Evolutionary conservation across 2,888 invertebrate genomes (phyloP).

Genomic region (Tinea pellionella): DNA sequence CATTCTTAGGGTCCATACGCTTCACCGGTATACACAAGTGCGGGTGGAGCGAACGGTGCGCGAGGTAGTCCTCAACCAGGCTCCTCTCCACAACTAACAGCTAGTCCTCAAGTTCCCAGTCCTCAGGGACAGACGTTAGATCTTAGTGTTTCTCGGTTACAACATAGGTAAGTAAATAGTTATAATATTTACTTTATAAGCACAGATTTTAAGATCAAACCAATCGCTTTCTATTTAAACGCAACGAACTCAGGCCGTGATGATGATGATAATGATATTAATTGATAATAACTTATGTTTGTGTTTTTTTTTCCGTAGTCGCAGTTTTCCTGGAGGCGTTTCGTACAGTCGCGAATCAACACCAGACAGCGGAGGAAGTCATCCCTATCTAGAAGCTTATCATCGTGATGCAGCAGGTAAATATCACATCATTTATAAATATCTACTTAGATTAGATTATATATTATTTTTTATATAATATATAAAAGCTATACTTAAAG

Average conservation of each 20-base stretch:
- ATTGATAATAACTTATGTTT: no score
- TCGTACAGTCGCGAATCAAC: conserved; percentile 89
- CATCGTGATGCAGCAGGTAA: conserved; percentile 85
- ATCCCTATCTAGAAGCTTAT: conserved; percentile 86
- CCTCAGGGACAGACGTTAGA: conserved; percentile 92
- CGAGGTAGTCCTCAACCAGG: conserved; percentile 87
- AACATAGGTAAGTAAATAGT: conserved; percentile 77
- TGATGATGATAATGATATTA: neutral
- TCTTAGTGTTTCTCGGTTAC: conserved; percentile 87
- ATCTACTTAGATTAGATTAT: no score
- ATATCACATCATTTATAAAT: conserved; percentile 22
- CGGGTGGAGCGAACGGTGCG: conserved; percentile 76
- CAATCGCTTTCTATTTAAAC: neutral
- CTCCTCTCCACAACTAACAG: conserved; percentile 82
- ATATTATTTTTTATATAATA: no score
- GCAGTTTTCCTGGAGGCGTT: conserved; percentile 74
- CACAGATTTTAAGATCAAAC: conserved; percentile 15
- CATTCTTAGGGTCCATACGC: conserved; percentile 76
- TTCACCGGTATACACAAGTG: conserved; percentile 81
- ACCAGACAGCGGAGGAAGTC: conserved; percentile 89
- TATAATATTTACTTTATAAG: conserved; percentile 19
- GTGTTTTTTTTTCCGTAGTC: conserved; percentile 32
- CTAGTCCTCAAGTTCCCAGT: conserved; percentile 91
- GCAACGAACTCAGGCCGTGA: neutral
- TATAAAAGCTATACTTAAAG: neutral